phyloP scores from a whole-genome alignment of 1,140 invertebrate genomes.

The Bombus waltoni region DNA sequence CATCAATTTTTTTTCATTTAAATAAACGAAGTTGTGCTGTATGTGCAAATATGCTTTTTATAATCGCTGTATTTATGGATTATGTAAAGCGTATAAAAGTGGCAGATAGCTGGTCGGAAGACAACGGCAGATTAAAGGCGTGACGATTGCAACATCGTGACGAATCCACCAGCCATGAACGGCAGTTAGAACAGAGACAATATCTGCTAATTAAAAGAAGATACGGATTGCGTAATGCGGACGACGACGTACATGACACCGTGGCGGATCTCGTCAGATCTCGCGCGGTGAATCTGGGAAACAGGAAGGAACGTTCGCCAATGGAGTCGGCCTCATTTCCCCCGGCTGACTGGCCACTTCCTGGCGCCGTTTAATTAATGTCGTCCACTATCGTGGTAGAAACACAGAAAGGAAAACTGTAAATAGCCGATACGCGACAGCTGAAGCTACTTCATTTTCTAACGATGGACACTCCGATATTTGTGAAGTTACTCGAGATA shows the following conservation, averaged over 20 bases:
- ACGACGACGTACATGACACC: background rate
- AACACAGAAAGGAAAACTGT: constrained; percentile 20
- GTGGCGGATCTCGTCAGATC: background rate
- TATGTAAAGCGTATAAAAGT: constrained; percentile 52
- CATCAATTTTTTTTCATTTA: no score
- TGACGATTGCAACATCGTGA: constrained; percentile 56
- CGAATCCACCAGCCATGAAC: constrained; percentile 21
- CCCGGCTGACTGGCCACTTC: constrained; percentile 25
- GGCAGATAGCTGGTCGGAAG: constrained; percentile 44
- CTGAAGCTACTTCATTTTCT: background rate
- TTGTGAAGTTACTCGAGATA: background rate
- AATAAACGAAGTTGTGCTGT: no score
- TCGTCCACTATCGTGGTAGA: constrained; percentile 8
- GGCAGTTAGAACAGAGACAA: constrained; percentile 21
- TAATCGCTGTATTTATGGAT: constrained; percentile 29
- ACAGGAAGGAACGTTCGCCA: constrained; percentile 33
- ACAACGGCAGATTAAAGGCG: constrained; percentile 56
- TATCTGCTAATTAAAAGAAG: constrained; percentile 57
- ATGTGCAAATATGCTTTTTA: no score
- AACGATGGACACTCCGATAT: background rate
- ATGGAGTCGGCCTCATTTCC: constrained; percentile 44
- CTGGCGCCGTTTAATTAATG: constrained; percentile 49
- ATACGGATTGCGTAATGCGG: constrained; percentile 47
- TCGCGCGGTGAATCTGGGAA: constrained; percentile 23
- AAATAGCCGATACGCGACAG: constrained; percentile 18